Evolutionary conservation across 2,888 invertebrate genomes (phyloP).

Genomic region (Didymodactylos carnosus): DNA sequence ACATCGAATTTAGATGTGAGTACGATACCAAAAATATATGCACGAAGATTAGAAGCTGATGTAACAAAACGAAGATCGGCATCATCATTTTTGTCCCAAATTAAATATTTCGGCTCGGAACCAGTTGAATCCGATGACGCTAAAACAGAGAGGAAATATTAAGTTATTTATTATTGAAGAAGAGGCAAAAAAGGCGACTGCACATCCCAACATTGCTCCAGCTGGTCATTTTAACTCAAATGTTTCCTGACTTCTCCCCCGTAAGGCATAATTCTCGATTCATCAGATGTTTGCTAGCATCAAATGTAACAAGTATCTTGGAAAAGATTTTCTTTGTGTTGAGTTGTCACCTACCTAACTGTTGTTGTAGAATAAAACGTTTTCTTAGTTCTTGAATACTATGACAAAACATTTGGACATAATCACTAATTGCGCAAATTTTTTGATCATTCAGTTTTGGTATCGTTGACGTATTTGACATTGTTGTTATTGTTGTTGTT

Average conservation of each 20-base stretch:
- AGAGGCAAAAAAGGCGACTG: no score
- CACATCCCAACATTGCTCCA: no score
- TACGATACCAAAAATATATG: slow-evolving; percentile 66
- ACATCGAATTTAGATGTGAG: slow-evolving; percentile 72
- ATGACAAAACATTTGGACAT: slow-evolving; percentile 6
- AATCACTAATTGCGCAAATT: slow-evolving; percentile 1
- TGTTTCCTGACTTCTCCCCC: no score
- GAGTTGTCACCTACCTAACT: not conserved
- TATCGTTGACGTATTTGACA: not conserved
- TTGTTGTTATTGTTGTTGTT: not conserved
- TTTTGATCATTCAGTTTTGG: not conserved
- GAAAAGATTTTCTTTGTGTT: not conserved
- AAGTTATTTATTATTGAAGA: no score
- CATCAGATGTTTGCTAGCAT: no score
- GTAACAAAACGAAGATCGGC: slow-evolving; percentile 85
- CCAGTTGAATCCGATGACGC: not conserved
- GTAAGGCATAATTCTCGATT: no score
- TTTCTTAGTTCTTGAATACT: slow-evolving; percentile 3
- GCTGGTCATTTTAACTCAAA: no score
- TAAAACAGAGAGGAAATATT: not conserved
- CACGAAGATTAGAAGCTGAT: slow-evolving; percentile 74
- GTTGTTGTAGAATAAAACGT: not conserved
- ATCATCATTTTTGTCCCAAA: slow-evolving; percentile 62
- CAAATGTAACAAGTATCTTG: no score
- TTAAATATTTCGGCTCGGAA: slow-evolving; percentile 18